These are phyloP conservation scores for Hydropsyche betteni DNA, from an alignment of 2,888 invertebrate genomes.

Conservation along the genomic window DNA sequence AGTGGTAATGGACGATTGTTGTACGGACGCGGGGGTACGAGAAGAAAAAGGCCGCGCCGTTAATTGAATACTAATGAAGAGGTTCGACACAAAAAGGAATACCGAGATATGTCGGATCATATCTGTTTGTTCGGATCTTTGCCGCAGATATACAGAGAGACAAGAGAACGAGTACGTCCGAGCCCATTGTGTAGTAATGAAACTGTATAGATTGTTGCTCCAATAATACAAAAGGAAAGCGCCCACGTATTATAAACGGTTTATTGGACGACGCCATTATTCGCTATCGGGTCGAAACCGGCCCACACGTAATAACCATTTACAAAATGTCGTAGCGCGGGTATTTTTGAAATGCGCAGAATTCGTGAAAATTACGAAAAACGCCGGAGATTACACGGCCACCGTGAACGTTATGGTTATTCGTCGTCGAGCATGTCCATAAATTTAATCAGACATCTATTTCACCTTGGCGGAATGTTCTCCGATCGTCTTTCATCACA, in stretches of 20 bases:
- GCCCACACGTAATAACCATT: conserved; percentile 24
- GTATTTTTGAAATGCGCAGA: too few species aligned
- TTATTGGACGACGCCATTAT: conserved; percentile 30
- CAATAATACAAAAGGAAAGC: conserved; percentile 31
- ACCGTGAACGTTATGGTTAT: background rate
- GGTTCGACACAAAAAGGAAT: conserved; percentile 23
- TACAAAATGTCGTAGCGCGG: too few species aligned
- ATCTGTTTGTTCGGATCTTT: too few species aligned
- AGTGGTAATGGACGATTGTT: conserved; percentile 12
- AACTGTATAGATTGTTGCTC: conserved; percentile 30
- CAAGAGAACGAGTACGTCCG: background rate
- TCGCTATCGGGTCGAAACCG: conserved; percentile 30
- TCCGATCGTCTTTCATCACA: background rate
- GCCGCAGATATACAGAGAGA: conserved; percentile 14
- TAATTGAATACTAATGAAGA: conserved; percentile 33
- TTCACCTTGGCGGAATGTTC: too few species aligned
- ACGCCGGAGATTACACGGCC: too few species aligned
- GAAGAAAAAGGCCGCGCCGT: conserved; percentile 9
- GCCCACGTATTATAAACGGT: conserved; percentile 35
- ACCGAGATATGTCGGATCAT: background rate
- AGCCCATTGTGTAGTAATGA: conserved; percentile 14
- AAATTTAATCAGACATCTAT: too few species aligned
- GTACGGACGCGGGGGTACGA: too few species aligned
- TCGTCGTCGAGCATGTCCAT: background rate
- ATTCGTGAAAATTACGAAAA: background rate